Base-by-base conservation (phyloP, 2,113 vertebrate species). In the Podocnemis expansa region DNA sequence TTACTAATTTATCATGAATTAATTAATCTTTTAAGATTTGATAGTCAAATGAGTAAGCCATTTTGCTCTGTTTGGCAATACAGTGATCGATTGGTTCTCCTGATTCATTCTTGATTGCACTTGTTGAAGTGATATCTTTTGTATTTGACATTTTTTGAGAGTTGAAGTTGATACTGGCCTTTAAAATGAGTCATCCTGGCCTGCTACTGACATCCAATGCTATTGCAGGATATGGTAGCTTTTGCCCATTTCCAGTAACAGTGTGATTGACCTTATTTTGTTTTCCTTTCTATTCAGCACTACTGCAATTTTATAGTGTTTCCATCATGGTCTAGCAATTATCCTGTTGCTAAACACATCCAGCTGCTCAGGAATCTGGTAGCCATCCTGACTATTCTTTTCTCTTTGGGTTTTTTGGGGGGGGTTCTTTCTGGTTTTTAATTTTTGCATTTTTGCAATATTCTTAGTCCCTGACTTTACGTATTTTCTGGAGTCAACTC, bases 11-110 rank as follows among this genome's bases (percentile, higher is more conserved):
- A 22, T 81, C 73, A 55, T 10, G 75, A 43, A 5, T 76, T 76
- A 88, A 11, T 54, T 94, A 85, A 85, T 79, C 8, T 92, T 38
- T 85, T 24, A 47, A 85, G 55, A 16, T 63, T 87, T 76, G 25
- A 43, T 29, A 76, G 38, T 76, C 73, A 76, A 25, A 29, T 45
- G 73, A 45, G 11, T 2, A 5, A 52, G 1, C 2, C 6, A 27
- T 56, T 6, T 10, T 73, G 12, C 87, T 13, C 82, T 89, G 31
- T 80, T 60, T 80, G n/a, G 1, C 0, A 0, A 70, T 10, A n/a
- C 3, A 34, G 1, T 70, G 63, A 38, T 51, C 45, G 56, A 73
- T 78, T 34, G 84, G 78, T 89, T 93, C 2, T 75, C 19, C 0
- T 0, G 3, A 76, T 76, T 52, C 29, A 76, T 76, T 52, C 25